Percentiles rank a stretch among this genome's conserved stretches.
Conservation (phyloP, 2,797 vertebrate species). For the Tangara arthus region DNA sequence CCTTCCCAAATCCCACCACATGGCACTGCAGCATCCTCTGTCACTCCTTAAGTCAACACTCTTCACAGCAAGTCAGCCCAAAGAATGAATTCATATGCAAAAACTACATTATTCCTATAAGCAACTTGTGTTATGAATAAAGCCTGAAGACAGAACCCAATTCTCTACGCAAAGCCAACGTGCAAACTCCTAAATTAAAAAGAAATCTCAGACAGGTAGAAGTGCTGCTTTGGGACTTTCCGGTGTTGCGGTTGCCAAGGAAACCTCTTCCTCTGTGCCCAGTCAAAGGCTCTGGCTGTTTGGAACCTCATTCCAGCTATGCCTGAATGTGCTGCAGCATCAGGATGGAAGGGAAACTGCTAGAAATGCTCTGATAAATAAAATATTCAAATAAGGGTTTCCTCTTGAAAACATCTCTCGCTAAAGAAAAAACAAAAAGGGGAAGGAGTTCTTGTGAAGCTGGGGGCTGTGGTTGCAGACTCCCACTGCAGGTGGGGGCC, state of each 20-base stretch:
- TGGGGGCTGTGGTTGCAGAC: neutral
- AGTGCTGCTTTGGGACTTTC: constrained; percentile 40
- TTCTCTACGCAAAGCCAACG: constrained; percentile 17
- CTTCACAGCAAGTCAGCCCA: neutral
- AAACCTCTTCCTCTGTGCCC: constrained; percentile 65
- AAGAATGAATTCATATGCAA: neutral
- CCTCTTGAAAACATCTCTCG: neutral
- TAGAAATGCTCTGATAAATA: neutral
- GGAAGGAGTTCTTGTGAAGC: neutral
- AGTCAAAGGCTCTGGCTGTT: constrained; percentile 54
- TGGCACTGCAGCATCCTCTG: neutral
- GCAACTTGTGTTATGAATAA: constrained; percentile 16
- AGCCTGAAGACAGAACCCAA: constrained; percentile 12
- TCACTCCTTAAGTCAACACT: neutral
- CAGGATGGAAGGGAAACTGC: neutral
- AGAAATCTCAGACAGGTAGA: constrained; percentile 50
- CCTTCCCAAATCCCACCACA: neutral
- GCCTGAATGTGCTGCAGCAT: neutral
- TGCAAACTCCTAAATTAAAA: constrained; percentile 60
- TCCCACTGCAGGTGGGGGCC: neutral
- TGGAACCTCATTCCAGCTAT: constrained; percentile 43
- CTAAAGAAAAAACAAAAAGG: neutral
- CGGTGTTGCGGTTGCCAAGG: constrained; percentile 59
- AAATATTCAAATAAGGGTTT: neutral
- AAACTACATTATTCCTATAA: constrained; percentile 33